Evolutionary conservation across 1,140 invertebrate genomes (phyloP).

Genomic region (Argopecten irradians): DNA sequence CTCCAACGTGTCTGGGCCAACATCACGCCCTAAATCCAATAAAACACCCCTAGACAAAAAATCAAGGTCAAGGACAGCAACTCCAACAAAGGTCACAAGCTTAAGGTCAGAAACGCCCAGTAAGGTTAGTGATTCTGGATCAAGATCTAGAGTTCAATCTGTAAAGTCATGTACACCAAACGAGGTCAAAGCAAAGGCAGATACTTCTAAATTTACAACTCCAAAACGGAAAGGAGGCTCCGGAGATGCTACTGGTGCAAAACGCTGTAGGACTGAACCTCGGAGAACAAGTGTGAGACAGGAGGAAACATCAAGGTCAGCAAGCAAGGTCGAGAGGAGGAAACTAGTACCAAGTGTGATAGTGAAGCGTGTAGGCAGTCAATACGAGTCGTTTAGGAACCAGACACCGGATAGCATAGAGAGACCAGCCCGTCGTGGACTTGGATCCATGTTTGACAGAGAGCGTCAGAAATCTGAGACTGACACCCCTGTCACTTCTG

Average conservation of each 20-base stretch:
- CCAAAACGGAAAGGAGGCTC: slow-evolving; percentile 32
- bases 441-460: slow-evolving; percentile 33
- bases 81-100: background rate
- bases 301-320: slow-evolving; percentile 37
- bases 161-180: background rate
- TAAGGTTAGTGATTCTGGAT: background rate
- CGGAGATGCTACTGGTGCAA: slow-evolving; percentile 24
- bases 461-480: background rate
- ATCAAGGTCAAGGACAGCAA: background rate
- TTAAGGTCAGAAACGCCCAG: background rate
- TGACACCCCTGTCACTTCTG: background rate
- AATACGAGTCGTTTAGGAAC: slow-evolving; percentile 57
- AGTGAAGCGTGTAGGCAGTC: slow-evolving; percentile 51
- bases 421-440: slow-evolving; percentile 38
- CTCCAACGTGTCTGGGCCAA: background rate
- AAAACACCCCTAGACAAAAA: background rate
- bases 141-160: background rate
- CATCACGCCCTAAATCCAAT: background rate
- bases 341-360: slow-evolving; percentile 52
- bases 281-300: slow-evolving; percentile 44
- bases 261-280: slow-evolving; percentile 57
- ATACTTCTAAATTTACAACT: slow-evolving; percentile 28
- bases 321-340: slow-evolving; percentile 44
- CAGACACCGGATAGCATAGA: slow-evolving; percentile 55
- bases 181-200: background rate